Evolutionary conservation across 2,797 vertebrate species (phyloP), one percentile per base, ranked within the genome.

Genomic region (Channa striata): DNA sequence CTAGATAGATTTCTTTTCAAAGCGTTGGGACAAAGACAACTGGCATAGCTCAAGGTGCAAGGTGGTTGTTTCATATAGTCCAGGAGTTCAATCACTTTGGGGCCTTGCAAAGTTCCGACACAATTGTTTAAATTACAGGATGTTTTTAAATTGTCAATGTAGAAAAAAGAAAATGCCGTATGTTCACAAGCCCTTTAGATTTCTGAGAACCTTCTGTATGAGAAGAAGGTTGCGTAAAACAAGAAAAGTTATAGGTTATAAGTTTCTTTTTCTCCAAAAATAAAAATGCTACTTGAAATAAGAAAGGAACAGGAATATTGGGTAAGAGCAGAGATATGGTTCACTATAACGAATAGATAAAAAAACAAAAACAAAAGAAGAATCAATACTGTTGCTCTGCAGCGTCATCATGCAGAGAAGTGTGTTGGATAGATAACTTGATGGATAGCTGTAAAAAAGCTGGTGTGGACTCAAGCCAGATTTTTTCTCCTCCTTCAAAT

Each of bases 1-100:
- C 72, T 86, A 4, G 86, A 92, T 86, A 80, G 90, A 92, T 90
- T 80, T 67, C 79, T 82, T 30, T 68, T 79, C 60, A 78, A 79
- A 70, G 66, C 67, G 57, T 58, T 68, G 63, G 78, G 69, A 86
- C 76, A 68, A 69, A 69, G 65, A 20, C 13, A 62, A 80, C 46
- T 66, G 80, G 25, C 21, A 36, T 50, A 65, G 40, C 74, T 80
- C 61, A 68, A 78, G 52, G 56, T n/a, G 20, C 47, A 13, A 36
- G 46, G 43, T 57, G 3, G 1, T 51, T 72, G 21, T 75, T 71
- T 80, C 36, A 57, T 49, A 74, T 51, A 47, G 51, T 46, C 25
- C 16, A 59, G 12, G 2, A 47, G 13, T 30, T 11, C 40, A 75
- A 48, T 2, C 37, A 42, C 58, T 78, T 66, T 44, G 1, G 2